Base-by-base conservation (phyloP, 1,140 invertebrate genomes). In the Saccostrea glomerata region DNA sequence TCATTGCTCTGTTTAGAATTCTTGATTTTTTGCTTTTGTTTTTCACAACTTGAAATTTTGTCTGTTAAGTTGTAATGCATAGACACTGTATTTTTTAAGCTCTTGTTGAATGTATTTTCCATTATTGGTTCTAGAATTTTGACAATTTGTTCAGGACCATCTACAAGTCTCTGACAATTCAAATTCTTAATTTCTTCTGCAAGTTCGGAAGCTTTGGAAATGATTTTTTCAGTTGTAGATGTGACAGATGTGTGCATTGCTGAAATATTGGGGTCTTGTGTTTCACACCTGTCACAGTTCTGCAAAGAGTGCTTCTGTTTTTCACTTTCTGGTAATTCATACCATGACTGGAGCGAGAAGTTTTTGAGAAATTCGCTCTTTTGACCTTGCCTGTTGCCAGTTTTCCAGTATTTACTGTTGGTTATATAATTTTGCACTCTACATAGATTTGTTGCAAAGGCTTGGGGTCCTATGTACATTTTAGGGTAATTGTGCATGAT, bases 401-500 rank as follows among this genome's bases (percentile, higher is more conserved):
- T 86, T 86, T 86, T 86, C 23, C 36, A 77, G 7, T 23, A 40
- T 30, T 77, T 25, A n/a, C 23, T 25, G 13, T 25, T 30, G 23
- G 17, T 20, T 13, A 77, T 77, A 15, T 77, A 77, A 30, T 25
- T 30, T 13, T 77, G 73, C 7, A 30, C 20, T 30, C 84, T 12
- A 15, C 7, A 15, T 1, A 77, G 17, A 54, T 25, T 73, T 6
- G 36, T 25, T 23, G 6, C 70, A 66, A 86, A 86, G 3, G 7
- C 7, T 13, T 40, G 12, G 17, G 15, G 66, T 20, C 15, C 25
- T 5, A 86, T 13, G 36, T 86, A 60, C 85, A 86, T 86, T 47
- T 86, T 86, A 25, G 85, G 85, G 66, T 86, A 70, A 25, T 40
- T 47, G 17, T 70, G 12, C 66, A 86, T 86, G 15, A 77, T 23